Percentiles rank a stretch among this genome's conserved stretches.
These are phyloP conservation scores for Spisula solida DNA, from an alignment of 2,888 invertebrate genomes.

Conservation along the genomic window DNA sequence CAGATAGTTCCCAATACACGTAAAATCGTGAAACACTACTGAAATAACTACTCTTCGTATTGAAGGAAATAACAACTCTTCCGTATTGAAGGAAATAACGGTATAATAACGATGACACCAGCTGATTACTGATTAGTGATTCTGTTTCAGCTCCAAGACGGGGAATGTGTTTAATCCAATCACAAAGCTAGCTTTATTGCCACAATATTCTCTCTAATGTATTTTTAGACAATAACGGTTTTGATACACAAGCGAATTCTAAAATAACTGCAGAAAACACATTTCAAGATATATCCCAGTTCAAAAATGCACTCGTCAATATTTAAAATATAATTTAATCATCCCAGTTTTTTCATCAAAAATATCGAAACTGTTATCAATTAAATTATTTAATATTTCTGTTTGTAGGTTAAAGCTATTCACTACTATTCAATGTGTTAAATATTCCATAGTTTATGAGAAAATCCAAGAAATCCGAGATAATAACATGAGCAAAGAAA, in stretches of 20 bases:
- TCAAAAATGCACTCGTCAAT: too few species aligned
- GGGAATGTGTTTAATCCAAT: slow-evolving; percentile 11
- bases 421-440: neutral
- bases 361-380: too few species aligned
- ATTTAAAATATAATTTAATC: too few species aligned
- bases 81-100: neutral
- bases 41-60: neutral
- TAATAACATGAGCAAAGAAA: neutral
- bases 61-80: neutral
- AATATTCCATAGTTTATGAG: slow-evolving; percentile 12
- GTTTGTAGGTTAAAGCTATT: too few species aligned
- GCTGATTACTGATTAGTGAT: neutral
- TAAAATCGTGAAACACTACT: too few species aligned
- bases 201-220: neutral
- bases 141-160: neutral
- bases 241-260: neutral
- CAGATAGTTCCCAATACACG: neutral
- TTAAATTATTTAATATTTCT: too few species aligned
- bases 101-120: neutral
- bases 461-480: neutral
- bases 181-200: neutral
- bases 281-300: too few species aligned
- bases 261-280: neutral
- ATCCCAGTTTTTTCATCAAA: too few species aligned
- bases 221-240: slow-evolving; percentile 9